These are phyloP conservation scores for Euphonia xanthogaster DNA, from an alignment of 2,797 vertebrate species.

Conservation along the genomic window DNA sequence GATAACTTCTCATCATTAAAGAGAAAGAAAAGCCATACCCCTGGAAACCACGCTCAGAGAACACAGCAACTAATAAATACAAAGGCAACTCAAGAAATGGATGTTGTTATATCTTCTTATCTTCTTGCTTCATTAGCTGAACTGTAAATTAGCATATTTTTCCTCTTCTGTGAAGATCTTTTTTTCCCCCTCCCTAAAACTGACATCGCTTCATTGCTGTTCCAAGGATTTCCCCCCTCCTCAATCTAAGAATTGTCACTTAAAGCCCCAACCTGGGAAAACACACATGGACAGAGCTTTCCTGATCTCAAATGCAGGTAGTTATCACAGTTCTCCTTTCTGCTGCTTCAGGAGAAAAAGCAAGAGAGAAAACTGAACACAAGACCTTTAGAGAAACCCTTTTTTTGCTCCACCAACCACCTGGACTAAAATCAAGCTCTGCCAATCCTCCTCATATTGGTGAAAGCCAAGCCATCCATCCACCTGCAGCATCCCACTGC, in stretches of 20 bases:
- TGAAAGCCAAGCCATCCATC: not conserved
- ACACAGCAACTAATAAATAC: not conserved
- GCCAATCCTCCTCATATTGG: not conserved
- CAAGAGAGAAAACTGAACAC: not conserved
- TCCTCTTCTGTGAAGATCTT: not conserved
- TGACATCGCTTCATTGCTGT: not conserved
- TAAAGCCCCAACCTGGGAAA: not conserved
- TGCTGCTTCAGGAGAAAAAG: not conserved
- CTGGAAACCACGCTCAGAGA: not conserved
- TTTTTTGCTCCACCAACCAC: not conserved
- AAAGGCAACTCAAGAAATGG: not conserved
- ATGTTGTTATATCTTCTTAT: not conserved
- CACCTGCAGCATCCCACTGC: not conserved
- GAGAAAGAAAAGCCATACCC: not conserved
- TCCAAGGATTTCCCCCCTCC: rapidly evolving
- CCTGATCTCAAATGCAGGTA: not conserved
- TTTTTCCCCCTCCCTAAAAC: not conserved
- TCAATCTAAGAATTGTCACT: not conserved
- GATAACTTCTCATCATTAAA: not conserved
- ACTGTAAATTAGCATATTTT: not conserved
- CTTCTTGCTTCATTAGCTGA: not conserved
- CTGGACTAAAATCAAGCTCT: not conserved
- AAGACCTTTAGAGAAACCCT: not conserved
- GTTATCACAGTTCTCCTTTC: not conserved
- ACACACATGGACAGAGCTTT: rapidly evolving